Base-by-base conservation (phyloP, 2,888 invertebrate species). In the Marronus borbonicus region DNA sequence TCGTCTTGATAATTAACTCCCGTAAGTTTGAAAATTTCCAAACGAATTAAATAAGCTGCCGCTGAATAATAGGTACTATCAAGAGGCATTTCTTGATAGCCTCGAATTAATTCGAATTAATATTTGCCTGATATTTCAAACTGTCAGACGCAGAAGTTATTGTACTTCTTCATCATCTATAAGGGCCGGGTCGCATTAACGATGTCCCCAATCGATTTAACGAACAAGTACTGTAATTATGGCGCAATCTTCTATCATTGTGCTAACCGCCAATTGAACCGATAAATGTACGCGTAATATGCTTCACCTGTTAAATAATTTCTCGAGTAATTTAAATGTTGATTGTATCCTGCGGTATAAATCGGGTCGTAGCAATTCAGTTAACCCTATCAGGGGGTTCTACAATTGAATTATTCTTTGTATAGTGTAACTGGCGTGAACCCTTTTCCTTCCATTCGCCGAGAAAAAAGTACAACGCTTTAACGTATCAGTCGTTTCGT, bases 181-280 rank as follows among this genome's bases (percentile, higher is more conserved):
- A 20, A 55, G 20, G n/a, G 65, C 36, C 44, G 39, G 65, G 39
- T 10, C 39, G 36, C 17, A 39, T 14, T 39, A 36, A 2, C 39
- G 17, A 65, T 20, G 39, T 17, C n/a, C 8, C 7, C 12, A 65
- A 65, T 65, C 65, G 7, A 65, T 65, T 65, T 39, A 65, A 36
- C 36, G 65, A 39, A 39, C 39, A 39, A 65, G 17, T 65, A 31
- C 2, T 17, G 65, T 65, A 65, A 65, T 65, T 65, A 65, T 20
- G n/a, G 65, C 65, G 7, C 39, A 65, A 55, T n/a, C 55, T n/a
- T n/a, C 20, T 55, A n/a, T 55, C 55, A n/a, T 17, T 55, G 5
- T 7, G 4, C n/a, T 55, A 17, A 55, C 17, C n/a, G 55, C 55
- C n/a, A 55, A 55, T 55, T 55, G 55, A 55, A 55, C n/a, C 20